phyloP scores from a whole-genome alignment of 1,140 invertebrate genomes.

The Drosophila ananassae region DNA sequence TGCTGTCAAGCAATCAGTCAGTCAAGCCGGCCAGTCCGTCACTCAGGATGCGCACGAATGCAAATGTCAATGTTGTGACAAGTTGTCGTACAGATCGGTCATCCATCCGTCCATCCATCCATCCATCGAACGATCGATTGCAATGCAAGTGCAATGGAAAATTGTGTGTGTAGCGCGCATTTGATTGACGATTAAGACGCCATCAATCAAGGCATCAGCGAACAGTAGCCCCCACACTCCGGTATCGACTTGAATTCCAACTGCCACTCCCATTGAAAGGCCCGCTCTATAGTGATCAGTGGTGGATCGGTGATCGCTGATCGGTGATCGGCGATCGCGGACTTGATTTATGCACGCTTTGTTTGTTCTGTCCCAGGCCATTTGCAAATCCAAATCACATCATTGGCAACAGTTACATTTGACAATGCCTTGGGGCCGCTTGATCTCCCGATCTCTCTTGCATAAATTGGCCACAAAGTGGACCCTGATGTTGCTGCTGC shows the following conservation, averaged over 20 bases:
- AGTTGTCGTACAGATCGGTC: conserved; percentile 63
- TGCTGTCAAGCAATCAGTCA: conserved; percentile 79
- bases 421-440: conserved; percentile 73
- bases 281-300: conserved; percentile 8
- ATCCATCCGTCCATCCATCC: conserved; percentile 22
- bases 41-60: conserved; percentile 79
- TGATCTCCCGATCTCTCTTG: conserved; percentile 41
- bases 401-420: conserved; percentile 77
- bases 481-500: not conserved
- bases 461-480: conserved; percentile 71
- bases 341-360: conserved; percentile 80
- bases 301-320: conserved; percentile 40
- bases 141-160: conserved; percentile 64
- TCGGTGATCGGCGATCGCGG: conserved; percentile 37
- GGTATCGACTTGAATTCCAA: not conserved
- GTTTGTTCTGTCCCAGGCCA: conserved; percentile 56
- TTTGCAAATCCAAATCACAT: conserved; percentile 82
- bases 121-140: conserved; percentile 20
- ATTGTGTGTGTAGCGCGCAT: conserved; percentile 72
- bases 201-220: conserved; percentile 80
- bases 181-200: conserved; percentile 83
- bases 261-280: conserved; percentile 14
- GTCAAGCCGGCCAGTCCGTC: conserved; percentile 62
- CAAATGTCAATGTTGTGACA: conserved; percentile 80
- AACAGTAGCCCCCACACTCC: conserved; percentile 45